A percentile compares a stretch with the other conserved stretches of the same genome.
Evolutionary conservation across 2,888 invertebrate genomes (phyloP).

Genomic region (Pyrochroa serraticornis): DNA sequence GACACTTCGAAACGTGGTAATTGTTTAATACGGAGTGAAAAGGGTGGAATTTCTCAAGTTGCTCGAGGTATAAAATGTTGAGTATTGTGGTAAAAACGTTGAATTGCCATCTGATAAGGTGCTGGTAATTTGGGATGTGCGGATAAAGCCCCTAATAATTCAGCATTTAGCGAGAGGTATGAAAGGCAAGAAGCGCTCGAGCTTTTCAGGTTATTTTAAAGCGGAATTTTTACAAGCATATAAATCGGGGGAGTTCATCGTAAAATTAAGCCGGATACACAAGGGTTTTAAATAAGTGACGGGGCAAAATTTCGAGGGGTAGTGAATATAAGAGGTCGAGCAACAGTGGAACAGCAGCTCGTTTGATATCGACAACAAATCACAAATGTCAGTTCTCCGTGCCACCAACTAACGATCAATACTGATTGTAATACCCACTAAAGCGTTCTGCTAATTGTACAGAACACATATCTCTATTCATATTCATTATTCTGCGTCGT

Average conservation of each 20-base stretch:
- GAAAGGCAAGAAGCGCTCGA: conserved; percentile 11
- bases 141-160: conserved; percentile 23
- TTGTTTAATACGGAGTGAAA: not conserved
- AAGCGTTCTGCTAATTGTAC: conserved; percentile 49
- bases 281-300: conserved; percentile 26
- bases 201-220: conserved; percentile 23
- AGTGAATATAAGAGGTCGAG: conserved; percentile 21
- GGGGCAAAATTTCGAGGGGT: conserved; percentile 31
- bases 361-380: conserved; percentile 54
- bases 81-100: conserved; percentile 1
- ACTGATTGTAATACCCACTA: conserved; percentile 52
- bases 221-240: conserved; percentile 25
- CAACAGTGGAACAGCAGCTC: conserved; percentile 26
- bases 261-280: conserved; percentile 29
- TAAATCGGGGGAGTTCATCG: conserved; percentile 30
- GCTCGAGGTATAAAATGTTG: not conserved
- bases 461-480: conserved; percentile 41
- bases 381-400: conserved; percentile 52
- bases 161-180: conserved; percentile 13
- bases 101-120: conserved; percentile 10
- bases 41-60: not conserved
- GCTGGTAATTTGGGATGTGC: conserved; percentile 15
- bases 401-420: conserved; percentile 50
- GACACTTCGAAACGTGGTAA: no score
- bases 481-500: conserved; percentile 43